Percentiles rank a stretch among this genome's conserved stretches.
Conservation (phyloP, 2,113 vertebrate genomes). For the Aldabrachelys gigantea region DNA sequence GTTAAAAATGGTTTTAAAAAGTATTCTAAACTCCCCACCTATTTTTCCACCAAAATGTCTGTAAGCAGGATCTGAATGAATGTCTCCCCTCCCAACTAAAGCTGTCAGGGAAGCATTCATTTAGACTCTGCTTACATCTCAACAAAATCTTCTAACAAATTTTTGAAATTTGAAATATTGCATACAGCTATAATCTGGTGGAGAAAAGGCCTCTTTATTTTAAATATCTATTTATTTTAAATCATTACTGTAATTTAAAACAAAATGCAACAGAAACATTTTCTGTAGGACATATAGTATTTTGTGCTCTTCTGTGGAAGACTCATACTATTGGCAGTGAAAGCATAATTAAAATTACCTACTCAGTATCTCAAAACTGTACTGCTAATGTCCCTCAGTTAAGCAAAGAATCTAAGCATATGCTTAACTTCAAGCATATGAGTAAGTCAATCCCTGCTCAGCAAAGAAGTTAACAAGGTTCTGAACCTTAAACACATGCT, state of each 20-base stretch:
- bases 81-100: too few species aligned
- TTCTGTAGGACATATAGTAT: neutral
- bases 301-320: rapidly evolving
- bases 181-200: neutral
- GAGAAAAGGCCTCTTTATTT: neutral
- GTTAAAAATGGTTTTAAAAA: neutral
- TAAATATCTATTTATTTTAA: neutral
- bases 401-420: neutral
- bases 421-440: neutral
- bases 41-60: neutral
- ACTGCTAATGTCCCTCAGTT: neutral
- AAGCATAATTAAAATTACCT: neutral
- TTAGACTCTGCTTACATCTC: too few species aligned
- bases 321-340: neutral
- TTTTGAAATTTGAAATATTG: neutral
- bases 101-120: too few species aligned
- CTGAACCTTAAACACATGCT: neutral
- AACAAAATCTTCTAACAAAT: neutral
- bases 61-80: too few species aligned
- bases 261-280: neutral
- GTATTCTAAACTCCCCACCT: neutral
- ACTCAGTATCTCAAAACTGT: neutral
- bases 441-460: neutral
- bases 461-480: neutral
- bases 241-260: neutral